Percentiles rank a stretch among this genome's conserved stretches.
These are phyloP conservation scores for Elmis aenea DNA, from an alignment of 2,888 invertebrate species.

Conservation along the genomic window DNA sequence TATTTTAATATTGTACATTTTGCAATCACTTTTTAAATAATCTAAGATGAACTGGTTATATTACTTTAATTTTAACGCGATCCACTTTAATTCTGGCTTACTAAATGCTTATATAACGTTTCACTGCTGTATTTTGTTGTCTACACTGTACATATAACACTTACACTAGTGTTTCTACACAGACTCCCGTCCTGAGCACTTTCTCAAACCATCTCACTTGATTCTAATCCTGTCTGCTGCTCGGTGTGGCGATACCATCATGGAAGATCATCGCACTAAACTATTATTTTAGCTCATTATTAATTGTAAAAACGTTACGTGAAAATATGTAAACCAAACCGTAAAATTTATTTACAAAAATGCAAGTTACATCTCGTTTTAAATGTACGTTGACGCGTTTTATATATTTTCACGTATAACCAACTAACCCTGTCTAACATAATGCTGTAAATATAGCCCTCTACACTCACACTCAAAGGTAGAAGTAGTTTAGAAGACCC, in stretches of 20 bases:
- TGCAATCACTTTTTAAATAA: too few species aligned
- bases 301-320: slow-evolving; percentile 17
- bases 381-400: slow-evolving; percentile 7
- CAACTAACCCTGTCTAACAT: slow-evolving; percentile 45
- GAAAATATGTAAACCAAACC: slow-evolving; percentile 2
- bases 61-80: too few species aligned
- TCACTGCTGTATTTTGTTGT: slow-evolving; percentile 16
- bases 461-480: slow-evolving; percentile 47
- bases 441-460: slow-evolving; percentile 45
- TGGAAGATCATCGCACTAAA: slow-evolving; percentile 28
- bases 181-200: slow-evolving; percentile 48
- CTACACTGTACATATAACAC: slow-evolving; percentile 42
- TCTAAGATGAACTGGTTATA: too few species aligned
- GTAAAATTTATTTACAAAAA: slow-evolving; percentile 1
- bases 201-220: slow-evolving; percentile 49
- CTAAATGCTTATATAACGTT: too few species aligned
- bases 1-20: too few species aligned
- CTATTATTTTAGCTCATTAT: slow-evolving; percentile 11
- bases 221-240: slow-evolving; percentile 42
- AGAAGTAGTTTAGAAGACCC: slow-evolving; percentile 43
- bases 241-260: slow-evolving; percentile 27
- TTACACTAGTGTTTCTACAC: slow-evolving; percentile 45
- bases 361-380: not conserved
- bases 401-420: slow-evolving; percentile 14
- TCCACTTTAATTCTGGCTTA: too few species aligned